phyloP scores from a whole-genome alignment of 1,140 invertebrate species.

The Tetramorium simillimum region DNA sequence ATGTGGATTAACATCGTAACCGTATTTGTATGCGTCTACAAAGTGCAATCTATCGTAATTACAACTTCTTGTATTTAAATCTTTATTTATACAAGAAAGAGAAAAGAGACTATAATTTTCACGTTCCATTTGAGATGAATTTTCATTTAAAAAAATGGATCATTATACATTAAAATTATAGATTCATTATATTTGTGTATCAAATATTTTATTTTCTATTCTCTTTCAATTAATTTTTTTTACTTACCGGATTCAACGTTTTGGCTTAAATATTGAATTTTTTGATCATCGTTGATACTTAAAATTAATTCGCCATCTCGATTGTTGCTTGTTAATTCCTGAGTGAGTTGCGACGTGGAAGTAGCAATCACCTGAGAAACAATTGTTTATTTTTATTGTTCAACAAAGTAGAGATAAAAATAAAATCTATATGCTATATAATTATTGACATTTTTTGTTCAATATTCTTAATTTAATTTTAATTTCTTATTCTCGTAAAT shows the following conservation, averaged over 20 bases:
- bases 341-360: constrained; percentile 65
- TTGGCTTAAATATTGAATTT: constrained; percentile 76
- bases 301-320: constrained; percentile 71
- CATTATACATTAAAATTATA: not conserved
- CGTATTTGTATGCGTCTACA: constrained; percentile 89
- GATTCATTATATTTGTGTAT: not conserved
- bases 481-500: not conserved
- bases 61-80: not conserved
- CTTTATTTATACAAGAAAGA: not conserved
- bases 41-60: not conserved
- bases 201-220: not conserved
- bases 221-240: not conserved
- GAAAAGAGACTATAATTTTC: not conserved
- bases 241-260: constrained; percentile 75
- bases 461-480: not conserved
- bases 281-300: constrained; percentile 75
- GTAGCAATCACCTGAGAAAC: constrained; percentile 74
- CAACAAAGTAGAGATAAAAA: not conserved
- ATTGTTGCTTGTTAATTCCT: constrained; percentile 62
- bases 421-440: not conserved
- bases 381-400: constrained; percentile 35
- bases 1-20: constrained; percentile 90
- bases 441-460: not conserved
- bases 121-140: not conserved
- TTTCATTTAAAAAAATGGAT: not conserved